Evolutionary conservation across 2,888 invertebrate species (phyloP).

Genomic region (Bugula neritina): DNA sequence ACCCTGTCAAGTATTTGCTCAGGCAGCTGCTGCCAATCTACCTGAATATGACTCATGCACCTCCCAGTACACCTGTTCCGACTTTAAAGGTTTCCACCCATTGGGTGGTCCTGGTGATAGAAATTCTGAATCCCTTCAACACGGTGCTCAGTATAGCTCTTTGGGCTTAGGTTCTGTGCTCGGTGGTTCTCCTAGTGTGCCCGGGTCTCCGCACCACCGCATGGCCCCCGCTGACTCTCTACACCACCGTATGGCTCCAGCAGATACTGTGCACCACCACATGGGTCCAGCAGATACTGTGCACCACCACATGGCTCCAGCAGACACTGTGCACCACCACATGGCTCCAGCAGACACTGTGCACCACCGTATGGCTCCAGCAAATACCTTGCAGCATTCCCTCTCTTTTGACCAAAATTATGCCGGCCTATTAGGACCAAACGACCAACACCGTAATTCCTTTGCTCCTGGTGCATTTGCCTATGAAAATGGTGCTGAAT

Average conservation of each 20-base stretch:
- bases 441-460: too few species aligned
- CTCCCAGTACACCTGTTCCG: neutral
- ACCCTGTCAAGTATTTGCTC: too few species aligned
- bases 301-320: neutral
- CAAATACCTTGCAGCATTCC: too few species aligned
- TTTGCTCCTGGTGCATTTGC: too few species aligned
- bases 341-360: neutral
- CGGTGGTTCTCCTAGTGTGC: neutral
- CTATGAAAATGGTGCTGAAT: too few species aligned
- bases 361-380: too few species aligned
- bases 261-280: neutral
- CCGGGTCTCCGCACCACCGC: neutral
- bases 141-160: neutral
- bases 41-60: neutral
- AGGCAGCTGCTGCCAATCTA: too few species aligned
- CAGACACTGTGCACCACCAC: neutral
- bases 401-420: too few species aligned
- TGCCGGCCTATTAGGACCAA: too few species aligned
- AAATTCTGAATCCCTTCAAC: neutral
- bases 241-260: neutral
- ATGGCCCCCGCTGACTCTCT: neutral
- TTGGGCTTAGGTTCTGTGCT: neutral
- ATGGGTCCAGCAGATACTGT: neutral
- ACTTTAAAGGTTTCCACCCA: neutral
- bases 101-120: neutral